phyloP scores from a whole-genome alignment of 2,113 vertebrate genomes.

The Pan paniscus region DNA sequence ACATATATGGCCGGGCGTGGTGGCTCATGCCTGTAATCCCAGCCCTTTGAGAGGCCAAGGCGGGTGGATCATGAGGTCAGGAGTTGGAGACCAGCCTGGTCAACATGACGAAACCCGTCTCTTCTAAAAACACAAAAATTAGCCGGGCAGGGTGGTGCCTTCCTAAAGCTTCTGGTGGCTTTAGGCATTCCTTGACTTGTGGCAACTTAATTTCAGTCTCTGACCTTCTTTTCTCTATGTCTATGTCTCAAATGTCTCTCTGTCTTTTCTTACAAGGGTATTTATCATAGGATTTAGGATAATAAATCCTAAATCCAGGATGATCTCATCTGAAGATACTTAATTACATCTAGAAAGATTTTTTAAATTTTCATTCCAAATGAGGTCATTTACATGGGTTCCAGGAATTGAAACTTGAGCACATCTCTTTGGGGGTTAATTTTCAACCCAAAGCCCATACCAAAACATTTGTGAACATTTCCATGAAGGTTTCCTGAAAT shows the following conservation, averaged over 20 bases:
- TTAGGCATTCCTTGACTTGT: not conserved
- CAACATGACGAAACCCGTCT: too few relatives aligned
- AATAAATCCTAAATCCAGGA: not conserved
- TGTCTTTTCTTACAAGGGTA: not conserved
- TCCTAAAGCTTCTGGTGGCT: not conserved
- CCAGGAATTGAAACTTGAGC: not conserved
- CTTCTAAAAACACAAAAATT: too few relatives aligned
- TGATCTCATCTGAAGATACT: not conserved
- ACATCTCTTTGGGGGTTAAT: not conserved
- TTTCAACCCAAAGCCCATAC: not conserved
- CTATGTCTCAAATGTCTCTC: not conserved
- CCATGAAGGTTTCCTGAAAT: not conserved
- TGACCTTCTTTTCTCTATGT: too few relatives aligned
- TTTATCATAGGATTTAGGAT: not conserved
- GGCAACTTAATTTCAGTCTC: not conserved
- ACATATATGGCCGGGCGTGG: too few relatives aligned
- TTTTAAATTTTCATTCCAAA: not conserved
- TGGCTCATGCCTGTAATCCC: too few relatives aligned
- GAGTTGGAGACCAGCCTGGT: too few relatives aligned
- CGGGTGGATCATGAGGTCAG: too few relatives aligned
- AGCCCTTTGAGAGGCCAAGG: too few relatives aligned
- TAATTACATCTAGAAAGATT: not conserved
- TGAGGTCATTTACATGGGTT: not conserved
- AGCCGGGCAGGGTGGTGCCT: fast-evolving
- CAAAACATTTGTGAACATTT: not conserved